These are phyloP conservation scores for Tichodroma muraria DNA, from an alignment of 2,113 vertebrate genomes.

Conservation along the genomic window DNA sequence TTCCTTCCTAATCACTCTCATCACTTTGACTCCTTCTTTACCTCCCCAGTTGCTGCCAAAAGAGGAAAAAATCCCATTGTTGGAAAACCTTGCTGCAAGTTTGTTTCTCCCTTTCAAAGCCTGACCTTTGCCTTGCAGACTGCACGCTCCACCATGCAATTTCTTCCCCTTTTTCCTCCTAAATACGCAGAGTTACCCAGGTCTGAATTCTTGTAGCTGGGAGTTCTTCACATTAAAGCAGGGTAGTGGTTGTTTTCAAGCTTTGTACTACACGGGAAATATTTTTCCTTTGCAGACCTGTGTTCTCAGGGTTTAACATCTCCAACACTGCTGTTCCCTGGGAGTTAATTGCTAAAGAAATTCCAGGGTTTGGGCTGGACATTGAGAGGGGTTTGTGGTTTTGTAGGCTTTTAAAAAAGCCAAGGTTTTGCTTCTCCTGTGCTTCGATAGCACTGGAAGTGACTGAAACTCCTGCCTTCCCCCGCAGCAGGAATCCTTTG, in stretches of 20 bases:
- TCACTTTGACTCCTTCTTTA: neutral
- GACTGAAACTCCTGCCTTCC: neutral
- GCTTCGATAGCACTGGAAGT: neutral
- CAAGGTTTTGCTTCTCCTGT: neutral
- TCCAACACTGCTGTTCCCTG: neutral
- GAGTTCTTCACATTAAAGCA: neutral
- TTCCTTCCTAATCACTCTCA: neutral
- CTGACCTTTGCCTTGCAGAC: neutral
- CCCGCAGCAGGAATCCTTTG: neutral
- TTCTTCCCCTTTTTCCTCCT: neutral
- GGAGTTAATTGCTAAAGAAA: neutral
- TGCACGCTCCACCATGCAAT: neutral
- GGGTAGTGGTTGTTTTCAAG: neutral
- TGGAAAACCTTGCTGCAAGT: neutral
- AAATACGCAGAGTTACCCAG: neutral
- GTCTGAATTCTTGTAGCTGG: neutral
- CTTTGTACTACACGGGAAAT: neutral
- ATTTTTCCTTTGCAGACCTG: neutral
- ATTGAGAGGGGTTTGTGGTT: neutral
- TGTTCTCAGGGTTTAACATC: neutral
- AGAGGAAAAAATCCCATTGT: neutral
- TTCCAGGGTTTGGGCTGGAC: neutral
- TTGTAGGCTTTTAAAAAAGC: neutral
- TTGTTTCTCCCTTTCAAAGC: neutral
- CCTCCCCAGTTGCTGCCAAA: neutral